Evolutionary conservation across 2,888 invertebrate species (phyloP).

Genomic region (Amphiduros pacificus): DNA sequence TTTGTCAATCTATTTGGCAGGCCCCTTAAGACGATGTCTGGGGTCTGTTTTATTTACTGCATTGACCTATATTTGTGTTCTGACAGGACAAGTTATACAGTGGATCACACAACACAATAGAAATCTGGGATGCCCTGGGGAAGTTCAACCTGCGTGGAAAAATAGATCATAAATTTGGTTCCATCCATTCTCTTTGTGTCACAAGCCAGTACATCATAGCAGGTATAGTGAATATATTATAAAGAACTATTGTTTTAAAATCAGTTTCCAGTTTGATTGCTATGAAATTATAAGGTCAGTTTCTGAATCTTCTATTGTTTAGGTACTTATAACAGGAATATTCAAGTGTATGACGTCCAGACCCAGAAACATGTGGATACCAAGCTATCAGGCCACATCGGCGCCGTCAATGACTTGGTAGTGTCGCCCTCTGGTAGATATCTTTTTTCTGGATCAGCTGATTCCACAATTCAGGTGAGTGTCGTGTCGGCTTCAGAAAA

Average conservation of each 20-base stretch:
- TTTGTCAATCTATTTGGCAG: no score
- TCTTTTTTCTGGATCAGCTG: conserved; percentile 50
- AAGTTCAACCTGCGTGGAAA: conserved; percentile 44
- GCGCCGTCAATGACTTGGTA: conserved; percentile 39
- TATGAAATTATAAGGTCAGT: not conserved
- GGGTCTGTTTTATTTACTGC: no score
- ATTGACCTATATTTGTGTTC: not conserved
- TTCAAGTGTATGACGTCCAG: conserved; percentile 41
- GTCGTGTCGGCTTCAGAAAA: no score
- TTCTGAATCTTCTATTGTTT: conserved; percentile 5
- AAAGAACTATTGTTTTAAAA: no score
- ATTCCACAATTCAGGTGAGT: conserved; percentile 46
- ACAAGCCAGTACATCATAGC: conserved; percentile 48
- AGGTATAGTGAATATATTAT: conserved; percentile 36
- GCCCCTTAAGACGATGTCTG: no score
- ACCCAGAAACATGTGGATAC: conserved; percentile 40
- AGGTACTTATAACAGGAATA: conserved; percentile 53
- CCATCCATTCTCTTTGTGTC: conserved; percentile 48
- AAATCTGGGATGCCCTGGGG: conserved; percentile 48
- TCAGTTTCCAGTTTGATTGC: no score
- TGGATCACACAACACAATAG: conserved; percentile 53
- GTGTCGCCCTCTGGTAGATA: conserved; percentile 45
- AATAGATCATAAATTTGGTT: conserved; percentile 48
- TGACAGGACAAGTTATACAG: conserved; percentile 49
- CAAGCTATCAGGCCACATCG: conserved; percentile 49